Evolutionary conservation across 2,113 vertebrate genomes (phyloP).

Genomic region (Verasper variegatus): DNA sequence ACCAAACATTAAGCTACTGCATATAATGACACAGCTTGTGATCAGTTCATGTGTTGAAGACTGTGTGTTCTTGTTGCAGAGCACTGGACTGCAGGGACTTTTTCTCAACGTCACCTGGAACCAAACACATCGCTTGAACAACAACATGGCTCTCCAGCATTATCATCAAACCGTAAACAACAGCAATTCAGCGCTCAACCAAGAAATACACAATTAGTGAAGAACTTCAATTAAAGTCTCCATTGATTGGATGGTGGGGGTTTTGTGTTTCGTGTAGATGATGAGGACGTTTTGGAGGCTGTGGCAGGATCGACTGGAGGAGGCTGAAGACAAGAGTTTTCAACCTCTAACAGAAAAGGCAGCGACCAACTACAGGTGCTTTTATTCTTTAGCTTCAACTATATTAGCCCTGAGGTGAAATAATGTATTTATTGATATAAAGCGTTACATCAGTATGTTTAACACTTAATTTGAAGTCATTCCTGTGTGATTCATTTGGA

Average conservation of each 20-base stretch:
- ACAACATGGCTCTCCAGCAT: slow-evolving; percentile 83
- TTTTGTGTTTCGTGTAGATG: slow-evolving; percentile 74
- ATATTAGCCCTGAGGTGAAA: background rate
- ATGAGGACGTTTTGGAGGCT: slow-evolving; percentile 81
- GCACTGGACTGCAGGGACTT: slow-evolving; percentile 79
- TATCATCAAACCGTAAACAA: slow-evolving; percentile 69
- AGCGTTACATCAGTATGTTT: background rate
- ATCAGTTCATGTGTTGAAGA: background rate
- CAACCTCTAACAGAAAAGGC: slow-evolving; percentile 71
- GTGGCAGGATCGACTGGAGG: slow-evolving; percentile 85
- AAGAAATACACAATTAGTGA: background rate
- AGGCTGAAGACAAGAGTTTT: slow-evolving; percentile 82
- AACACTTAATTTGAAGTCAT: background rate
- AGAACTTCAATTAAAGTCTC: background rate
- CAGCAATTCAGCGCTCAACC: background rate
- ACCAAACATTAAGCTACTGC: background rate
- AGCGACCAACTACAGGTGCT: slow-evolving; percentile 82
- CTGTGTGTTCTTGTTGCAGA: slow-evolving; percentile 71
- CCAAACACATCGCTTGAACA: slow-evolving; percentile 78
- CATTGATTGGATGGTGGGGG: background rate
- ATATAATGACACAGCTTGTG: background rate
- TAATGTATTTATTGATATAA: no score
- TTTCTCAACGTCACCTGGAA: slow-evolving; percentile 68
- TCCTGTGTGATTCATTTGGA: background rate
- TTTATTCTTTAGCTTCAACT: background rate